Percentiles rank a stretch among this genome's conserved stretches.
Conservation (phyloP, 2,797 vertebrate species). For the Tragopan temminckii region DNA sequence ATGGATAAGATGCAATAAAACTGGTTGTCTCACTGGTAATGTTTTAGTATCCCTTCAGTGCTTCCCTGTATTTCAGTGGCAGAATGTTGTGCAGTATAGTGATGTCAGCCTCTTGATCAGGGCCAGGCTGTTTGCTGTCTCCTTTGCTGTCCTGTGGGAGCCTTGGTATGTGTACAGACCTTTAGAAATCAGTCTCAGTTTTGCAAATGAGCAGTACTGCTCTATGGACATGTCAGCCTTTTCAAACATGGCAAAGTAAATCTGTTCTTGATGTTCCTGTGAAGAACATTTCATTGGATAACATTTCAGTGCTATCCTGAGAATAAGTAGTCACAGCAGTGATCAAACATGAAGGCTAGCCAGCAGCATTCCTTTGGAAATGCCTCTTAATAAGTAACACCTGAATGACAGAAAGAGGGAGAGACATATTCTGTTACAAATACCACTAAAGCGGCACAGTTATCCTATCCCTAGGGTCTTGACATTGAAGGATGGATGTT, state of each 20-base stretch:
- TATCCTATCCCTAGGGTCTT: neutral
- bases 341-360: neutral
- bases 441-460: neutral
- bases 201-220: neutral
- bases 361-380: neutral
- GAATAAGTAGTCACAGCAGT: neutral
- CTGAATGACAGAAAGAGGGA: neutral
- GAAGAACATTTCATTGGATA: neutral
- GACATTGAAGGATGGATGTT: neutral
- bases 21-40: neutral
- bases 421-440: neutral
- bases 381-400: neutral
- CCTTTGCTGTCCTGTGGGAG: neutral
- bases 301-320: neutral
- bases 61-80: neutral
- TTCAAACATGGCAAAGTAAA: slow-evolving; percentile 15
- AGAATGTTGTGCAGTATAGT: neutral
- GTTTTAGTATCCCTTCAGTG: neutral
- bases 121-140: neutral
- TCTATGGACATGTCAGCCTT: slow-evolving; percentile 48
- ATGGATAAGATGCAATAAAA: neutral
- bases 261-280: neutral
- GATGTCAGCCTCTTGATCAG: neutral
- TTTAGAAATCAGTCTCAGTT: slow-evolving; percentile 28
- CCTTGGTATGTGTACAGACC: neutral